phyloP scores from a whole-genome alignment of 2,888 invertebrate species.

The Epistrophe eligans region DNA sequence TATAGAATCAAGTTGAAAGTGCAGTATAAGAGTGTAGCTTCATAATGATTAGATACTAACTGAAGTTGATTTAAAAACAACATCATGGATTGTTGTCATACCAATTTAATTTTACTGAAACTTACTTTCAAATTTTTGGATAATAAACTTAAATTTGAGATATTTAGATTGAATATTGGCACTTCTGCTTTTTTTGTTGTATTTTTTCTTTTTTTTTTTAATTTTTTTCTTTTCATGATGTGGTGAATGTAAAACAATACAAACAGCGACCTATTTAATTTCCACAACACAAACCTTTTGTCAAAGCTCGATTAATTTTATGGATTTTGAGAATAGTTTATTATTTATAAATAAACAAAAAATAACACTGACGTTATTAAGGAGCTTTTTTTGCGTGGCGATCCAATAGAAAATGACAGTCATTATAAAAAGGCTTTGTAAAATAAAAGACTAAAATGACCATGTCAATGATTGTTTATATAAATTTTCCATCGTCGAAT shows the following conservation, averaged over 20 bases:
- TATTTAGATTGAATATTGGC: neutral
- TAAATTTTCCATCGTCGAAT: neutral
- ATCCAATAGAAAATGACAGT: slow-evolving; percentile 5
- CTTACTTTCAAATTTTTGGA: slow-evolving; percentile 12
- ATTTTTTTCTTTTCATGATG: too few relatives aligned
- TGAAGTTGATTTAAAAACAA: neutral
- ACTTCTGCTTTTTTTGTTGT: too few relatives aligned
- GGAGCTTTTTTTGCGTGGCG: neutral
- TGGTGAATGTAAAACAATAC: too few relatives aligned
- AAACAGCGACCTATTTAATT: neutral
- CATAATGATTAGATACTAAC: neutral
- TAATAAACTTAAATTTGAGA: neutral
- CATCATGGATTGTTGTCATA: neutral
- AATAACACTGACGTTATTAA: too few relatives aligned
- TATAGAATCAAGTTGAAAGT: neutral
- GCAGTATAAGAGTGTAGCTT: too few relatives aligned
- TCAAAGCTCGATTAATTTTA: neutral
- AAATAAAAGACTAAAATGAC: neutral
- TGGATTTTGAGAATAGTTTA: neutral
- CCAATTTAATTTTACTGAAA: neutral
- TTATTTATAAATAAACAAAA: neutral
- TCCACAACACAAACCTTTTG: neutral
- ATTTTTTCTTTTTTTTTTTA: too few relatives aligned
- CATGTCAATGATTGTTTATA: slow-evolving; percentile 3
- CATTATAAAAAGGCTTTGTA: neutral